These are phyloP conservation scores for Lordiphosa stackelbergi DNA, from an alignment of 1,140 invertebrate species.

Conservation along the genomic window DNA sequence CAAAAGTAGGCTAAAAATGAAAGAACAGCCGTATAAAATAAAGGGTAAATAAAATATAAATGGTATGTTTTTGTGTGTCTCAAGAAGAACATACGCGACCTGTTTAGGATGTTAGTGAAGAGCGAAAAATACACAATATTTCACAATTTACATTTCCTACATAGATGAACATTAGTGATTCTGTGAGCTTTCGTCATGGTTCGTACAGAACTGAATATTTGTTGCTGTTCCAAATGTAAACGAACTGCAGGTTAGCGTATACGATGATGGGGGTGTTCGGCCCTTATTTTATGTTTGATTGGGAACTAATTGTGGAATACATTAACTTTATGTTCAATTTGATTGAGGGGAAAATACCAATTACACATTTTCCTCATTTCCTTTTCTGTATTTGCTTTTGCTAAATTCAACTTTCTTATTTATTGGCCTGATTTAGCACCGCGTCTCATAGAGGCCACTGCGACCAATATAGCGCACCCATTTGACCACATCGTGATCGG, in stretches of 20 bases:
- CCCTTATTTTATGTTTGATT: slow-evolving; percentile 14
- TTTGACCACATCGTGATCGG: slow-evolving; percentile 99
- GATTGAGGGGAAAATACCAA: slow-evolving; percentile 61
- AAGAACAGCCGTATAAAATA: no score
- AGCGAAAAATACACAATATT: no score
- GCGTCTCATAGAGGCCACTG: slow-evolving; percentile 98
- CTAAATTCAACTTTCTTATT: slow-evolving; percentile 41
- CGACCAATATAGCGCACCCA: slow-evolving; percentile 99
- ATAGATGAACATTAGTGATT: no score
- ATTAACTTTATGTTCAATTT: slow-evolving; percentile 65
- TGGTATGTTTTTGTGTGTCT: no score
- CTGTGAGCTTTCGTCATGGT: no score
- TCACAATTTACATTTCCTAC: no score
- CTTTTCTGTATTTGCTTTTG: slow-evolving; percentile 19
- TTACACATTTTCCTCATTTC: slow-evolving; percentile 29
- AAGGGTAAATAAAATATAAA: no score
- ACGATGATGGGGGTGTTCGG: slow-evolving; percentile 1
- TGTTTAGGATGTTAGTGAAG: no score
- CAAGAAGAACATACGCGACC: no score
- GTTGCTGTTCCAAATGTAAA: no score
- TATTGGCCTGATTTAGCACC: slow-evolving; percentile 84
- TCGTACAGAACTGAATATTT: no score
- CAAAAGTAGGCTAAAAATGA: no score
- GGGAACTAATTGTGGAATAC: slow-evolving; percentile 68
- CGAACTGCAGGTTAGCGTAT: slow-evolving; percentile 6